Evolutionary conservation across 2,888 invertebrate species (phyloP).

Genomic region (Epirrita christyi): DNA sequence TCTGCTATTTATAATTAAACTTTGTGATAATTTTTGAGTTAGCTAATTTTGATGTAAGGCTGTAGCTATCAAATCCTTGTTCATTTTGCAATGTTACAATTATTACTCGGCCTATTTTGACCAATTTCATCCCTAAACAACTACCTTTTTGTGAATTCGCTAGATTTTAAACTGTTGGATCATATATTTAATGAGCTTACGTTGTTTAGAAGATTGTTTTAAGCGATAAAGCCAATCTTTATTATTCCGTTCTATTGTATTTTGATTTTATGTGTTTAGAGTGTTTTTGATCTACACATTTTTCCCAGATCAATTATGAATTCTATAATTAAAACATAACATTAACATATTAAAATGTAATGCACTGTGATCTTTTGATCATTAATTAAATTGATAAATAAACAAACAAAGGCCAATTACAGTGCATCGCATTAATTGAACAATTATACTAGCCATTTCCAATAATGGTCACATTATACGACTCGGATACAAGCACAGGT

Average conservation of each 20-base stretch:
- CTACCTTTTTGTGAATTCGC: too few relatives aligned
- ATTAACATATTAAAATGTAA: neutral
- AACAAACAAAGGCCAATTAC: slow-evolving; percentile 45
- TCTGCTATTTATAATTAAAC: too few relatives aligned
- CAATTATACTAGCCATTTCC: slow-evolving; percentile 43
- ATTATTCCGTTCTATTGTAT: too few relatives aligned
- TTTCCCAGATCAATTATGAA: too few relatives aligned
- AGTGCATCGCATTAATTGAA: slow-evolving; percentile 40
- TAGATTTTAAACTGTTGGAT: too few relatives aligned
- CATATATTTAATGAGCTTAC: too few relatives aligned
- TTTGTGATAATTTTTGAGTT: too few relatives aligned
- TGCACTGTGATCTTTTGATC: slow-evolving; percentile 17
- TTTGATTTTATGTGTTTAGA: too few relatives aligned
- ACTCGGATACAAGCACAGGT: slow-evolving; percentile 1
- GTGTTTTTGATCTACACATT: too few relatives aligned
- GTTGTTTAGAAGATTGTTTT: too few relatives aligned
- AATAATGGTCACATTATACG: slow-evolving; percentile 34
- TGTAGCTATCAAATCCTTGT: slow-evolving; percentile 12
- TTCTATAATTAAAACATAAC: too few relatives aligned
- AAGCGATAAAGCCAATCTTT: too few relatives aligned
- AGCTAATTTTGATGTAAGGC: slow-evolving; percentile 9
- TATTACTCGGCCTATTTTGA: slow-evolving; percentile 11
- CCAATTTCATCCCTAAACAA: slow-evolving; percentile 7
- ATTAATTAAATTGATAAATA: slow-evolving; percentile 37
- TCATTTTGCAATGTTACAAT: slow-evolving; percentile 9